phyloP scores from a whole-genome alignment of 2,113 vertebrate species.

The Brachionichthys hirsutus region DNA sequence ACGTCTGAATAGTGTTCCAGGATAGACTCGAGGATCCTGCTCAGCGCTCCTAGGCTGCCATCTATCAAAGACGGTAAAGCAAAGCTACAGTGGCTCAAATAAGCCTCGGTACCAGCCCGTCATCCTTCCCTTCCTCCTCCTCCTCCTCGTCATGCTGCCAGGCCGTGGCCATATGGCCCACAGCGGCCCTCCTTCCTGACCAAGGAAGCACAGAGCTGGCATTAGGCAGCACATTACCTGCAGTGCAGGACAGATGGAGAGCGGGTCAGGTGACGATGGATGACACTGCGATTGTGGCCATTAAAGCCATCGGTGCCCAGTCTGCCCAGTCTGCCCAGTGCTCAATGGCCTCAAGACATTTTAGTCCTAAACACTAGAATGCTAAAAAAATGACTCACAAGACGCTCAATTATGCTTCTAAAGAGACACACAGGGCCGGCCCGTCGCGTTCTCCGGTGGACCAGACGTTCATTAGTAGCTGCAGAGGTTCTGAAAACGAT shows the following conservation, averaged over 20 bases:
- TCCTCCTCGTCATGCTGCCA: conserved; percentile 38
- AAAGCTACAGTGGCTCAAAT: conserved; percentile 39
- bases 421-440: conserved; percentile 9
- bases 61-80: conserved; percentile 34
- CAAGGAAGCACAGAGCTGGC: conserved; percentile 52
- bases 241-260: conserved; percentile 65
- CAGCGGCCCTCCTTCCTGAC: conserved; percentile 76
- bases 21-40: conserved; percentile 54
- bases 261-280: conserved; percentile 56
- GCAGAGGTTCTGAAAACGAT: conserved; percentile 18
- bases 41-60: conserved; percentile 35
- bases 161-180: conserved; percentile 72
- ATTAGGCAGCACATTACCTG: conserved; percentile 49
- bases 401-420: conserved; percentile 22
- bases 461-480: conserved; percentile 19
- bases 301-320: conserved; percentile 18
- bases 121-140: too few relatives aligned
- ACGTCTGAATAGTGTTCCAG: conserved; percentile 67
- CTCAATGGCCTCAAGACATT: conserved; percentile 34
- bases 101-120: conserved; percentile 30
- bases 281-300: conserved; percentile 45
- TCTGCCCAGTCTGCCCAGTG: conserved; percentile 17
- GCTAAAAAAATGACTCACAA: conserved; percentile 27
- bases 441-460: conserved; percentile 15
- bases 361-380: conserved; percentile 22